Conservation (phyloP, 2,113 vertebrate genomes). For the Dicentrarchus labrax region DNA sequence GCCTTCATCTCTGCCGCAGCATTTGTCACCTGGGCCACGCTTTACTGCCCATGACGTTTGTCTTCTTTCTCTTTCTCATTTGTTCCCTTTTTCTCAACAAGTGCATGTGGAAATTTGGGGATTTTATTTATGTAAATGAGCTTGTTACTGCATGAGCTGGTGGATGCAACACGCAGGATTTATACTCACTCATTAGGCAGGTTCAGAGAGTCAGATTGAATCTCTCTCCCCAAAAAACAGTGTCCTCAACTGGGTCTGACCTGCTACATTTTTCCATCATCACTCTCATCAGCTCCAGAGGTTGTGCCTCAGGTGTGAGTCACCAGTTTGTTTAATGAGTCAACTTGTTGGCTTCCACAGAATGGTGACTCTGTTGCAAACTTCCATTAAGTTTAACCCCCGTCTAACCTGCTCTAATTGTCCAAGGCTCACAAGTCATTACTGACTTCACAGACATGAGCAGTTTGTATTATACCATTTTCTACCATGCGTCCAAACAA, state of each 20-base stretch:
- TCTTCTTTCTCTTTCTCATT: not conserved
- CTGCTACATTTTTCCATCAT: not conserved
- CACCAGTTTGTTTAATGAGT: slow-evolving; percentile 50
- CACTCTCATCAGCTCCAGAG: not conserved
- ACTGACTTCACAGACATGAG: not conserved
- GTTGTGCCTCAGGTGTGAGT: slow-evolving; percentile 32
- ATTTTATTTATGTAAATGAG: not conserved
- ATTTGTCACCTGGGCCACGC: not conserved
- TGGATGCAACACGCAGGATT: not conserved
- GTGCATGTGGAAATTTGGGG: not conserved
- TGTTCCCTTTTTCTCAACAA: not conserved
- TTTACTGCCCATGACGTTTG: not conserved
- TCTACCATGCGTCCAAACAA: not conserved
- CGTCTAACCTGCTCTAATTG: not conserved
- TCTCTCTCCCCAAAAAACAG: not conserved
- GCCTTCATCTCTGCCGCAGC: not conserved
- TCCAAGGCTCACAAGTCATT: not conserved
- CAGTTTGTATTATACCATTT: no score
- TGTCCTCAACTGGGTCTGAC: not conserved
- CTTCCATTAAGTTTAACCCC: slow-evolving; percentile 12
- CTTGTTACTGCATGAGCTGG: not conserved
- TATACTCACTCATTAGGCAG: not conserved
- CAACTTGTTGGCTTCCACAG: slow-evolving; percentile 33
- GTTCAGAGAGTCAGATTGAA: not conserved
- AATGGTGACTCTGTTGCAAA: slow-evolving; percentile 6